phyloP scores from a whole-genome alignment of 2,888 invertebrate species.

The Cerceris rybyensis region DNA sequence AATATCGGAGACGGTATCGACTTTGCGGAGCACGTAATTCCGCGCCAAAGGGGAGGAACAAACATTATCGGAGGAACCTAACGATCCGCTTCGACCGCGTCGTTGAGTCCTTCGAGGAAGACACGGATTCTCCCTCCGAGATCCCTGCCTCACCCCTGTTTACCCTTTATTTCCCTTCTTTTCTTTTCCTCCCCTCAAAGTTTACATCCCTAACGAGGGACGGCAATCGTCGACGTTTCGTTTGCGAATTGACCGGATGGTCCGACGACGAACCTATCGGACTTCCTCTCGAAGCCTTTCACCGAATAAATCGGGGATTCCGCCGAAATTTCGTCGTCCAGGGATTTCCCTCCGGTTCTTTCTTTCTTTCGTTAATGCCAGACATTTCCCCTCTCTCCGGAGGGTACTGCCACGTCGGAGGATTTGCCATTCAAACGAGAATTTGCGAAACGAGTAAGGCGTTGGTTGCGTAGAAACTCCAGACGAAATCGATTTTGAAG shows the following conservation, averaged over 20 bases:
- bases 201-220: constrained; percentile 58
- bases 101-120: constrained; percentile 36
- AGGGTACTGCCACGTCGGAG: no score
- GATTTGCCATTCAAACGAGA: no score
- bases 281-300: neutral
- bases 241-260: constrained; percentile 23
- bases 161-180: constrained; percentile 31
- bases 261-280: neutral
- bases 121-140: constrained; percentile 17
- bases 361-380: no score
- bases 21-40: constrained; percentile 41
- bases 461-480: no score
- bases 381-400: no score
- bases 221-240: constrained; percentile 38
- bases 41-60: constrained; percentile 22
- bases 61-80: constrained; percentile 48
- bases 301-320: neutral
- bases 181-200: constrained; percentile 23
- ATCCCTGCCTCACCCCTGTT: constrained; percentile 28
- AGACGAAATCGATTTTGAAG: no score
- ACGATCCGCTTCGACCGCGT: constrained; percentile 38
- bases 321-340: neutral
- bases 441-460: no score
- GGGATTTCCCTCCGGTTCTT: neutral
- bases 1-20: constrained; percentile 15